Evolutionary conservation across 2,113 vertebrate genomes (phyloP).

Genomic region (Muntiacus muntjak): DNA sequence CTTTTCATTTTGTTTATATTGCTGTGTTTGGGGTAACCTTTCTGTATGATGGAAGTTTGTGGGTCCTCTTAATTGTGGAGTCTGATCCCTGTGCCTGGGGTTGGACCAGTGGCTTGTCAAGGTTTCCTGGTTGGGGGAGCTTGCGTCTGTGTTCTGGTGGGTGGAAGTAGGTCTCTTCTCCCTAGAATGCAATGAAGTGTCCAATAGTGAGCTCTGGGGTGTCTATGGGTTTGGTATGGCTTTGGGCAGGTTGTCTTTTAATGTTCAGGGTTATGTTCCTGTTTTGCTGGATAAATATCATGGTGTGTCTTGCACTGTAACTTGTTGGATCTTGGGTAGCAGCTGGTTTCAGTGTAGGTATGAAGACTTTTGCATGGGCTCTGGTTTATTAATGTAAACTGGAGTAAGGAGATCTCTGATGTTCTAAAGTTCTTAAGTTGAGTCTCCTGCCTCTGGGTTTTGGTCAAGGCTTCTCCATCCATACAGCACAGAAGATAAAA

Average conservation of each 20-base stretch:
- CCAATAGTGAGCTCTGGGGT: neutral
- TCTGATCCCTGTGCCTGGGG: neutral
- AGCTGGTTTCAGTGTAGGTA: neutral
- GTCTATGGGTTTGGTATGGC: neutral
- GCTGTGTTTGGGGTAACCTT: neutral
- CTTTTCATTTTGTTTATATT: neutral
- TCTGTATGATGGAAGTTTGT: neutral
- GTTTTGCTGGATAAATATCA: neutral
- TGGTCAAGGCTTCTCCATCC: neutral
- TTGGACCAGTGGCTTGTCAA: neutral
- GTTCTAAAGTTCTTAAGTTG: neutral
- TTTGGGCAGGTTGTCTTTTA: neutral
- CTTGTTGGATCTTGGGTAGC: neutral
- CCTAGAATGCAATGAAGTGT: neutral
- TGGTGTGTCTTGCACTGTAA: neutral
- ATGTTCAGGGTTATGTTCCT: neutral
- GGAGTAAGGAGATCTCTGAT: neutral
- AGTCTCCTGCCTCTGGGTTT: neutral
- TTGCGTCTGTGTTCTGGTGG: neutral
- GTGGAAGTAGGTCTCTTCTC: neutral
- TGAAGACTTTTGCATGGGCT: neutral
- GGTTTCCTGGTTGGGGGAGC: neutral
- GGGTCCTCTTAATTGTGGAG: neutral
- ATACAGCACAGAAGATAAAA: neutral
- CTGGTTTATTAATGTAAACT: neutral